A percentile compares a stretch with the other conserved stretches of the same genome.
Evolutionary conservation across 1,140 invertebrate genomes (phyloP).

Genomic region (Meteorus sp.): DNA sequence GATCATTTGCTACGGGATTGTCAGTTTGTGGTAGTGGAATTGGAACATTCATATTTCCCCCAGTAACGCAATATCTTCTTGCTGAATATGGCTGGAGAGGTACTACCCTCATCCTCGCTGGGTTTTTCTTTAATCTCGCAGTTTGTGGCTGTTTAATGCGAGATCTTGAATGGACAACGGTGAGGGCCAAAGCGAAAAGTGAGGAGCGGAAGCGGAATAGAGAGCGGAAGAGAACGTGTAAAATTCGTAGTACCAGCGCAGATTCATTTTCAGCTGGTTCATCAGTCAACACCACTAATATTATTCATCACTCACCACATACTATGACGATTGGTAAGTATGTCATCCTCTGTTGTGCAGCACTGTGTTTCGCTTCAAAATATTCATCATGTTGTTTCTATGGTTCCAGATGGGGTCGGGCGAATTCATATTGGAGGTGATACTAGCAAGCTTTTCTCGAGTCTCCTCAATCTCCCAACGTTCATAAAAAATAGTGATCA

Average conservation of each 20-base stretch:
- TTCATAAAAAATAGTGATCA: slow-evolving; percentile 78
- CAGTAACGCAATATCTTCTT: slow-evolving; percentile 76
- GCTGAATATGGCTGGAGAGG: slow-evolving; percentile 85
- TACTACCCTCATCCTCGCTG: slow-evolving; percentile 78
- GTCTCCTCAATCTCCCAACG: slow-evolving; percentile 79
- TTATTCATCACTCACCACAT: too few species aligned
- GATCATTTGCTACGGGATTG: slow-evolving; percentile 90
- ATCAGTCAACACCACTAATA: slow-evolving; percentile 62
- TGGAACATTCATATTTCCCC: slow-evolving; percentile 90
- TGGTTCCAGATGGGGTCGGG: slow-evolving; percentile 44
- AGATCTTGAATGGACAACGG: slow-evolving; percentile 75
- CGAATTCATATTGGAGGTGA: slow-evolving; percentile 40
- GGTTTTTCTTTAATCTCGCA: slow-evolving; percentile 83
- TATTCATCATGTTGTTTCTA: slow-evolving; percentile 48
- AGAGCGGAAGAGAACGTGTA: slow-evolving; percentile 64
- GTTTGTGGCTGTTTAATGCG: slow-evolving; percentile 85
- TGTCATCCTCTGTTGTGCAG: too few species aligned
- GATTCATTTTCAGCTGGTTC: slow-evolving; percentile 71
- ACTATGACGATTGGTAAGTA: too few species aligned
- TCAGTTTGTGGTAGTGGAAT: slow-evolving; percentile 89
- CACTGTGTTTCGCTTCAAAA: too few species aligned
- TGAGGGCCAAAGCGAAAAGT: slow-evolving; percentile 63
- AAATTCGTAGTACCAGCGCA: slow-evolving; percentile 64
- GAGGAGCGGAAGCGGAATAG: slow-evolving; percentile 65
- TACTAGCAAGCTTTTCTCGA: slow-evolving; percentile 67